phyloP scores from a whole-genome alignment of 2,888 invertebrate species.

The Macrosiphum euphorbiae region DNA sequence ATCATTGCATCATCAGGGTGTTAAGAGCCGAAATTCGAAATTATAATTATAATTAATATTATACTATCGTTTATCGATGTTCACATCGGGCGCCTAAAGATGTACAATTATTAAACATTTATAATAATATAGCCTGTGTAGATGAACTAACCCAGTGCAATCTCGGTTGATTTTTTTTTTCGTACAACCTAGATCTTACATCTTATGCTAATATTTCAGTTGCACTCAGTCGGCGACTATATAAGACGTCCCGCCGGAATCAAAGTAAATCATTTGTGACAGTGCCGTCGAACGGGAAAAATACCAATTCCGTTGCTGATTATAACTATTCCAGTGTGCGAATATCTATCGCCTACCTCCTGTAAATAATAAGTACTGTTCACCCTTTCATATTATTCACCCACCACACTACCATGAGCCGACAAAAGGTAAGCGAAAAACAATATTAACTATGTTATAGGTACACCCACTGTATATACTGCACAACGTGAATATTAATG shows the following conservation, averaged over 20 bases:
- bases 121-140: not conserved
- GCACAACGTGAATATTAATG: too few relatives aligned
- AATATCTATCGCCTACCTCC: not conserved
- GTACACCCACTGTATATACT: too few relatives aligned
- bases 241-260: slow-evolving; percentile 51
- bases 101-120: too few relatives aligned
- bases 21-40: not conserved
- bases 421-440: slow-evolving; percentile 37
- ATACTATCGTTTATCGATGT: not conserved
- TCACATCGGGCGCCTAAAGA: not conserved
- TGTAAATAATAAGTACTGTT: not conserved
- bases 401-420: not conserved
- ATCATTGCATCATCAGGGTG: slow-evolving; percentile 4
- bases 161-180: slow-evolving; percentile 42
- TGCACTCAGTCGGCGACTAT: slow-evolving; percentile 41
- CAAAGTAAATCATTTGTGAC: slow-evolving; percentile 52
- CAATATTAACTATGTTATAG: not conserved
- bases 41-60: not conserved
- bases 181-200: slow-evolving; percentile 33
- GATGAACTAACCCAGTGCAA: slow-evolving; percentile 54
- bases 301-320: slow-evolving; percentile 12
- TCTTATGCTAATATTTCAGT: slow-evolving; percentile 39
- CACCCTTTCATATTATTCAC: not conserved
- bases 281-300: slow-evolving; percentile 38
- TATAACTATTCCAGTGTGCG: not conserved